phyloP scores from a whole-genome alignment of 1,140 invertebrate species.

The Cecropterus lyciades region DNA sequence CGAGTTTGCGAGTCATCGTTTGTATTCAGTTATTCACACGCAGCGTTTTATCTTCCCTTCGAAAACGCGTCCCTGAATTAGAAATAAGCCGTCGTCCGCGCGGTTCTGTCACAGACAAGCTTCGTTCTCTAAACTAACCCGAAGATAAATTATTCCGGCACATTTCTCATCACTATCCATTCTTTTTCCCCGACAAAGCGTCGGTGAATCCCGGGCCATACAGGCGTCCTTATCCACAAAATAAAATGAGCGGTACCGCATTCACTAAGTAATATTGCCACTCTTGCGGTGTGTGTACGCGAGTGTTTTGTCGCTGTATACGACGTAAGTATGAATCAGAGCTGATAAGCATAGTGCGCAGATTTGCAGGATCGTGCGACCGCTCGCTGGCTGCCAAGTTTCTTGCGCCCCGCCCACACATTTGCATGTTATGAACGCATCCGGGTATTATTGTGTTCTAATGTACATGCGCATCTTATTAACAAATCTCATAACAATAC shows the following conservation, averaged over 20 bases:
- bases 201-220: slow-evolving; percentile 67
- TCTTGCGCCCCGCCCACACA: slow-evolving; percentile 65
- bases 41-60: slow-evolving; percentile 68
- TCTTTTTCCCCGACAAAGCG: slow-evolving; percentile 73
- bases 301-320: slow-evolving; percentile 49
- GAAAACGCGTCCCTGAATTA: slow-evolving; percentile 73
- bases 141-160: slow-evolving; percentile 79
- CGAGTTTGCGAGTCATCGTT: slow-evolving; percentile 63
- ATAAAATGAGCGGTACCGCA: slow-evolving; percentile 68
- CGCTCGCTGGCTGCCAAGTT: slow-evolving; percentile 71
- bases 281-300: slow-evolving; percentile 45
- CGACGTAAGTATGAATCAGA: slow-evolving; percentile 73
- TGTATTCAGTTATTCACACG: slow-evolving; percentile 75
- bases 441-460: slow-evolving; percentile 54
- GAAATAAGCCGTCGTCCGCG: slow-evolving; percentile 71
- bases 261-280: slow-evolving; percentile 63
- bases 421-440: slow-evolving; percentile 71
- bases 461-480: slow-evolving; percentile 48
- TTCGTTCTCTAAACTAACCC: slow-evolving; percentile 73
- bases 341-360: slow-evolving; percentile 75
- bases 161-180: slow-evolving; percentile 79
- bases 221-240: slow-evolving; percentile 68
- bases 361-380: slow-evolving; percentile 72
- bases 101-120: slow-evolving; percentile 62
- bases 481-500: slow-evolving; percentile 19